Base-by-base conservation (phyloP, 2,888 invertebrate species). In the Drosophila subsilvestris region DNA sequence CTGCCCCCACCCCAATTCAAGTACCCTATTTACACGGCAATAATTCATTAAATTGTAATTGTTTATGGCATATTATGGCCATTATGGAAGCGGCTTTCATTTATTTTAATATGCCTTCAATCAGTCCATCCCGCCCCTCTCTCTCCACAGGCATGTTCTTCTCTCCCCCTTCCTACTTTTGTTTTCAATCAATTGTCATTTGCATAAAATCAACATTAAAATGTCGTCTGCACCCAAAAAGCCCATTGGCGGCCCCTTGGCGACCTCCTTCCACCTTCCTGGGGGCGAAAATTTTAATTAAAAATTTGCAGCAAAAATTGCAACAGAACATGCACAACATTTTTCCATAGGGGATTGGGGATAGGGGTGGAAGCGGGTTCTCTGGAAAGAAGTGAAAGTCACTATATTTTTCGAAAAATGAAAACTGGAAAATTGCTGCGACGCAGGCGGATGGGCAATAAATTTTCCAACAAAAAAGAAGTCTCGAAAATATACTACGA, bases 111-210 rank as follows among this genome's bases (percentile, higher is more conserved):
- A 75, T 80, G 70, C 63, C 68, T 68, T 68, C 73, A 71, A 79
- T 75, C 75, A 79, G 4, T 51, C 60, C 12, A 1, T 1, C 12
- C 32, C 10, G 50, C 62, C 56, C 51, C 43, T 17, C 53, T 56
- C 53, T 48, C 58, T 12, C 47, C 45, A 29, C 54, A 22, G 45
- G n/a, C 20, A 50, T 55, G 44, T 55, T 45, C 27, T 25, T 9
- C 44, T 9, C 25, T 54, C 10, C 50, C 22, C n/a, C n/a, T n/a
- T n/a, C n/a, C n/a, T n/a, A n/a, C n/a, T 22, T 37, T 47, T 58
- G 69, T 70, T 80, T 83, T 76, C 83, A 81, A 82, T 82, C 83
- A 80, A 80, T 80, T 82, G 83, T 76, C 80, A 83, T 81, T 81
- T 81, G 78, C 80, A 81, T 81, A 81, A 81, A 83, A 81, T 83